These are phyloP conservation scores for Garra rufa DNA, from an alignment of 2,113 vertebrate genomes.

Conservation along the genomic window DNA sequence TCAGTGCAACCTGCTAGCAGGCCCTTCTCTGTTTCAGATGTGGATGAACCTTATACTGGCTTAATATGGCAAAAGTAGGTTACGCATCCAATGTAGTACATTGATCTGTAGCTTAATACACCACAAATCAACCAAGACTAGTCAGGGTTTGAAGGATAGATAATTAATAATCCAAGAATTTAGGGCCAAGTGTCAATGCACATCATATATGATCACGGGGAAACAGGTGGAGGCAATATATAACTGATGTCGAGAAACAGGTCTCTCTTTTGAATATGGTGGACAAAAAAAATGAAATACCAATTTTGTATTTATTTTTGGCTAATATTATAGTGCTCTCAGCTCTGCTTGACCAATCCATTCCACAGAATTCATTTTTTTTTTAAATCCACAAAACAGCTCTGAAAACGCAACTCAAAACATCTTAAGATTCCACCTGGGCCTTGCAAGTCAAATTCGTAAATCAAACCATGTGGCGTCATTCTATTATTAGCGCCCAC, in stretches of 20 bases:
- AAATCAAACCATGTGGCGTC: neutral
- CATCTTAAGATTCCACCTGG: neutral
- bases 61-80: constrained; percentile 53
- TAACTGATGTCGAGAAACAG: neutral
- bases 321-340: too few relatives aligned
- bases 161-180: constrained; percentile 24
- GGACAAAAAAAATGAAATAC: too few relatives aligned
- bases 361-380: neutral
- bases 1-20: neutral
- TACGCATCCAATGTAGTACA: constrained; percentile 49
- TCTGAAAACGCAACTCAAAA: neutral
- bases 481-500: constrained; percentile 4
- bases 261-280: neutral
- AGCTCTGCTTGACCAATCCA: neutral
- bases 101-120: constrained; percentile 53
- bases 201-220: neutral
- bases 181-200: constrained; percentile 2
- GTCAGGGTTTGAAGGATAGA: neutral
- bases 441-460: constrained; percentile 12
- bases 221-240: neutral
- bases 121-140: constrained; percentile 53
- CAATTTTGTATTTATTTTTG: neutral
- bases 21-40: constrained; percentile 27
- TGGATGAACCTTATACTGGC: constrained; percentile 39
- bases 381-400: neutral